These are phyloP conservation scores for Aplysina aerophoba DNA, from an alignment of 37 sponge, comb jelly and placozoan genomes.

Conservation along the genomic window DNA sequence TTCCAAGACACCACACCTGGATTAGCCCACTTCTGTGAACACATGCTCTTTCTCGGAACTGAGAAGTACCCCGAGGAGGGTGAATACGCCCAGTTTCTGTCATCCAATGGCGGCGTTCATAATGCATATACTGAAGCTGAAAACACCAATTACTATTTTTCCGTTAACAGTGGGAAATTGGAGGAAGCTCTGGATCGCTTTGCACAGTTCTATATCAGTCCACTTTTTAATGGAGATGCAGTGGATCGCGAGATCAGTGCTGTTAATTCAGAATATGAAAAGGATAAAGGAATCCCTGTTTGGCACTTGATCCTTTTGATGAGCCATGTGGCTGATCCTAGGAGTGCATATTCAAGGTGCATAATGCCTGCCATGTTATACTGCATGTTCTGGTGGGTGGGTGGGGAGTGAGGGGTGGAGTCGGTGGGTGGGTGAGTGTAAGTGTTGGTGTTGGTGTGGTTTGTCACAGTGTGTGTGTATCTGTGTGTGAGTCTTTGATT, in stretches of 20 bases:
- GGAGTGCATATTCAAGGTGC: conserved; percentile 50
- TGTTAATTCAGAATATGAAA: conserved; percentile 87
- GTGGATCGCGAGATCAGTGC: conserved; percentile 79
- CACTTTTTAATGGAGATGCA: conserved; percentile 64
- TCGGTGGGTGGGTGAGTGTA: too few species aligned
- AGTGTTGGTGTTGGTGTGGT: too few species aligned
- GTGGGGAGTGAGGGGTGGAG: too few species aligned
- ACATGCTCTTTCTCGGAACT: conserved; percentile 98
- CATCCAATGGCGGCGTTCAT: conserved; percentile 77
- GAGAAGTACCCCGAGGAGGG: conserved; percentile 77
- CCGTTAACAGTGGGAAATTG: conserved; percentile 55
- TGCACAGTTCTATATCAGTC: conserved; percentile 88
- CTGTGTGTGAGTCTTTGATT: too few species aligned
- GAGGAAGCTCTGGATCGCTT: conserved; percentile 83
- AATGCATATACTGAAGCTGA: conserved; percentile 92
- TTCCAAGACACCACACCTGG: conserved; percentile 78
- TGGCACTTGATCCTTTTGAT: conserved; percentile 81
- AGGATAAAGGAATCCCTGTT: conserved; percentile 52
- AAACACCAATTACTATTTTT: conserved; percentile 91
- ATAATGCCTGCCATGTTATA: too few species aligned
- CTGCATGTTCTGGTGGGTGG: too few species aligned
- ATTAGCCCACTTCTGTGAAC: conserved; percentile 97
- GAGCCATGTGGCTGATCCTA: conserved; percentile 72
- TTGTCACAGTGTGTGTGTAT: too few species aligned
- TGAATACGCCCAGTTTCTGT: conserved; percentile 72